These are phyloP conservation scores for Escarpia spicata DNA, from an alignment of 2,888 invertebrate genomes.

Conservation along the genomic window DNA sequence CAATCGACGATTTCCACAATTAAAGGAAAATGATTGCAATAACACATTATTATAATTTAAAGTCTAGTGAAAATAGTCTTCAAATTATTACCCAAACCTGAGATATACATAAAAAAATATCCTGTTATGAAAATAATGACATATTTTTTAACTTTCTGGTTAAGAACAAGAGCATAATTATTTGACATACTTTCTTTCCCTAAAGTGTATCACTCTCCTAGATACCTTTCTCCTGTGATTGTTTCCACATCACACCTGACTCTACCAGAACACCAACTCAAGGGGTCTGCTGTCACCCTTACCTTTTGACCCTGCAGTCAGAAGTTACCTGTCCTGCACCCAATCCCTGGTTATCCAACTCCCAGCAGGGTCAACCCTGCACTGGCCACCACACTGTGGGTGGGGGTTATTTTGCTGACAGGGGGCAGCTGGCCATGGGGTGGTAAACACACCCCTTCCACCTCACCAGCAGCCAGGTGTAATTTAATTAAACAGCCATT, in stretches of 20 bases:
- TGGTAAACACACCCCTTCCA: conserved; percentile 12
- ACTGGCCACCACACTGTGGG: neutral
- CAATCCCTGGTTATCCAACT: neutral
- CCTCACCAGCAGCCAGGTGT: conserved; percentile 8
- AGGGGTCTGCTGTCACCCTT: neutral
- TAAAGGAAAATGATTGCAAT: too few relatives aligned
- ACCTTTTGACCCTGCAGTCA: conserved; percentile 16
- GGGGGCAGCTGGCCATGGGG: neutral
- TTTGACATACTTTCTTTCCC: neutral
- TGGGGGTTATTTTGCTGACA: conserved; percentile 13
- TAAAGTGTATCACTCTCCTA: neutral
- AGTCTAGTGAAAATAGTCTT: too few relatives aligned
- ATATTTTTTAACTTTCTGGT: neutral
- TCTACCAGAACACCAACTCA: neutral
- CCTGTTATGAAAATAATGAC: too few relatives aligned
- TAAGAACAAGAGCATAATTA: neutral
- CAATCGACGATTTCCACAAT: too few relatives aligned
- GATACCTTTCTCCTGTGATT: neutral
- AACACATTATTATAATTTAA: too few relatives aligned
- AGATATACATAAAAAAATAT: too few relatives aligned
- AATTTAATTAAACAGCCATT: conserved; percentile 5
- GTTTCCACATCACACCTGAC: neutral
- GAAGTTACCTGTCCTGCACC: neutral
- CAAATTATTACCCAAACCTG: too few relatives aligned
- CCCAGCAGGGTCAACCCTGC: neutral